These are phyloP conservation scores for Pseudachorutes palmiensis DNA, from an alignment of 1,140 invertebrate genomes.

Conservation along the genomic window DNA sequence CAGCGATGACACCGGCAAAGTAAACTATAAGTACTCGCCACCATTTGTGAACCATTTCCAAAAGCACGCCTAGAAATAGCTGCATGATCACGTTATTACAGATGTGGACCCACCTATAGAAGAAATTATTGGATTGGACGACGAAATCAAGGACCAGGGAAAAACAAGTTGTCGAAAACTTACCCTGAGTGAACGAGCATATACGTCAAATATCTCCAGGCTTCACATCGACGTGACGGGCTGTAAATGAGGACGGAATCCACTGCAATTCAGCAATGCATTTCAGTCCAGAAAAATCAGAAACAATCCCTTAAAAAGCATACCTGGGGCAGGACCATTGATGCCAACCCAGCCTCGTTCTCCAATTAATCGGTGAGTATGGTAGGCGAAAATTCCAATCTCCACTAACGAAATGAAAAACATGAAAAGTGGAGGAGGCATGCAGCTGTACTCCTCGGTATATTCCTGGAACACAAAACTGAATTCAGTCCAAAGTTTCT, in stretches of 20 bases:
- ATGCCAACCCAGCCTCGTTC: slow-evolving; percentile 38
- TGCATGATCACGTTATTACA: slow-evolving; percentile 86
- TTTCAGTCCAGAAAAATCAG: slow-evolving; percentile 47
- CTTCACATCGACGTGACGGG: slow-evolving; percentile 74
- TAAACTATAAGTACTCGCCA: slow-evolving; percentile 72
- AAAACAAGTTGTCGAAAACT: slow-evolving; percentile 40
- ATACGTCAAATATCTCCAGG: slow-evolving; percentile 87
- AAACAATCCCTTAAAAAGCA: background rate
- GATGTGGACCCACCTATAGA: slow-evolving; percentile 65
- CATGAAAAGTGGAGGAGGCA: slow-evolving; percentile 78
- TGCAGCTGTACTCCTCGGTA: slow-evolving; percentile 76
- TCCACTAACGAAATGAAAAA: slow-evolving; percentile 48
- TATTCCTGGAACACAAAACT: slow-evolving; percentile 49
- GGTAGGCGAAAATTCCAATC: slow-evolving; percentile 47
- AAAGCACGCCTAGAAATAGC: slow-evolving; percentile 77
- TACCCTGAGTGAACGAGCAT: slow-evolving; percentile 95
- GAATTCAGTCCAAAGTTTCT: background rate
- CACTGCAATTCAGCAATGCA: too few species aligned
- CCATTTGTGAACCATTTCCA: slow-evolving; percentile 90
- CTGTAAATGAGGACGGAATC: slow-evolving; percentile 78
- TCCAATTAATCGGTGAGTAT: slow-evolving; percentile 42
- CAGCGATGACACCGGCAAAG: slow-evolving; percentile 63
- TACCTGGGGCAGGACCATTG: slow-evolving; percentile 24
- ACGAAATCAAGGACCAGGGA: too few species aligned
- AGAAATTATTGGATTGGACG: too few species aligned